Percentiles rank a stretch among this genome's conserved stretches.
Evolutionary conservation across 2,888 invertebrate species (phyloP).

Genomic region (Nemapogon koenigi): DNA sequence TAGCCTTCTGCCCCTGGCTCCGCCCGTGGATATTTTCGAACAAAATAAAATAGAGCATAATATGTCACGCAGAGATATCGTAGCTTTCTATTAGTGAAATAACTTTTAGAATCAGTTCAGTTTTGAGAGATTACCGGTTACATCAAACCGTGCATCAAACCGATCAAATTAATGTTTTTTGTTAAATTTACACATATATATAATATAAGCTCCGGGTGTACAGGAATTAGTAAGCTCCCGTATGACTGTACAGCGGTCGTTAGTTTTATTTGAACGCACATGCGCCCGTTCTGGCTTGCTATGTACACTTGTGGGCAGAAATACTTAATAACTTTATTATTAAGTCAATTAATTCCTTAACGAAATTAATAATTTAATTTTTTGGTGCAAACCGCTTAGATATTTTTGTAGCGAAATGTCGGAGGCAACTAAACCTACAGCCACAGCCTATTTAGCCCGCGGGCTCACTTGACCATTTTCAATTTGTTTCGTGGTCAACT

Average conservation of each 20-base stretch:
- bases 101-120: neutral
- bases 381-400: neutral
- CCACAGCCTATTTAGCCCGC: too few relatives aligned
- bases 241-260: constrained; percentile 42
- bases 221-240: constrained; percentile 50
- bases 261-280: constrained; percentile 59
- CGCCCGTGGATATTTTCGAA: too few relatives aligned
- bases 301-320: constrained; percentile 30
- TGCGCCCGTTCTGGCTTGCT: constrained; percentile 46
- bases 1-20: too few relatives aligned
- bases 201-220: constrained; percentile 21
- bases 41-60: too few relatives aligned
- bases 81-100: neutral
- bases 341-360: neutral
- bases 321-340: constrained; percentile 12
- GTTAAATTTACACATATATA: neutral
- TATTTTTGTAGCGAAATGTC: neutral
- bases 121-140: neutral
- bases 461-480: too few relatives aligned
- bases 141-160: neutral
- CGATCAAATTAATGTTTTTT: neutral
- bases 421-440: neutral
- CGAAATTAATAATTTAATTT: neutral
- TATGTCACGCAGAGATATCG: neutral
- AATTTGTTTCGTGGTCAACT: too few relatives aligned